Evolutionary conservation across 2,888 invertebrate genomes (phyloP).

Genomic region (Neocrepidodera transversa): DNA sequence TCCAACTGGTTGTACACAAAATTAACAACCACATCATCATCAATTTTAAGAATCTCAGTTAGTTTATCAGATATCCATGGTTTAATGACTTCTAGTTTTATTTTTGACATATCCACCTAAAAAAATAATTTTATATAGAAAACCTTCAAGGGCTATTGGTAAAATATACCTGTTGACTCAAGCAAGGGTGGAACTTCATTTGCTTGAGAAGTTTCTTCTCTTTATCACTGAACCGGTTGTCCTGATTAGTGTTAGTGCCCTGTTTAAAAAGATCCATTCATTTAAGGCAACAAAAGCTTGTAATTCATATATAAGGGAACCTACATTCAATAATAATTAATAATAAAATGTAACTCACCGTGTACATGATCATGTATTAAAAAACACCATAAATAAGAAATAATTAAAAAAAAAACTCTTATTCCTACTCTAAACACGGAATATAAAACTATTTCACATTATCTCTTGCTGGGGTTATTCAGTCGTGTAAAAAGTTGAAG

Average conservation of each 20-base stretch:
- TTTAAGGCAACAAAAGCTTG: constrained; percentile 36
- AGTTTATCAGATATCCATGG: constrained; percentile 99
- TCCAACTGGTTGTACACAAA: constrained; percentile 99
- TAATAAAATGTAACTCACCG: constrained; percentile 47
- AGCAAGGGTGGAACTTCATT: constrained; percentile 96
- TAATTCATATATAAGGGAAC: constrained; percentile 18
- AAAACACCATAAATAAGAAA: constrained; percentile 37
- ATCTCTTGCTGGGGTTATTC: constrained; percentile 1
- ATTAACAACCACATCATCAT: constrained; percentile 98
- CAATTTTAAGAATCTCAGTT: constrained; percentile 94
- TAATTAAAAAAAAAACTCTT: constrained; percentile 40
- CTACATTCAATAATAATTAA: not conserved
- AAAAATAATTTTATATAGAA: constrained; percentile 21
- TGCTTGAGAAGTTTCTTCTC: constrained; percentile 98
- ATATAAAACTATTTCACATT: constrained; percentile 6
- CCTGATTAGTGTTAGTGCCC: constrained; percentile 99
- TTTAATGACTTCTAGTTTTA: constrained; percentile 96
- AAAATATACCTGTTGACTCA: constrained; percentile 82
- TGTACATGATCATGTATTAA: constrained; percentile 54
- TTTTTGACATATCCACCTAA: constrained; percentile 97
- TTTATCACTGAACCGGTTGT: constrained; percentile 99
- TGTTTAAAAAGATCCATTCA: constrained; percentile 57
- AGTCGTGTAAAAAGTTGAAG: not conserved
- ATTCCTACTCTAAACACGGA: constrained; percentile 1
- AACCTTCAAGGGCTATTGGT: too few relatives aligned